Conservation (phyloP, 2,888 invertebrate genomes). For the Meloe dianella region DNA sequence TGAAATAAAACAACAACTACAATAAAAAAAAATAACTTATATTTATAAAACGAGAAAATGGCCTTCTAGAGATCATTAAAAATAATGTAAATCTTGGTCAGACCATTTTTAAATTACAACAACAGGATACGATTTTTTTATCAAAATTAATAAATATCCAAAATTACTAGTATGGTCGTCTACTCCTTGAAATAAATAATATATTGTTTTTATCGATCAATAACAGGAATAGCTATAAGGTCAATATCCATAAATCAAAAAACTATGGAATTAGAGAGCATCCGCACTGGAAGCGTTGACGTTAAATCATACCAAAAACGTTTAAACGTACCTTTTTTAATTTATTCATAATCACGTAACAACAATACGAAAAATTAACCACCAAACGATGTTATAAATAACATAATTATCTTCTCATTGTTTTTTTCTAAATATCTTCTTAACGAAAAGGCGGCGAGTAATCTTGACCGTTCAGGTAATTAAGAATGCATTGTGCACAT, state of each 20-base stretch:
- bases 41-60: neutral
- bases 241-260: neutral
- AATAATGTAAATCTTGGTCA: constrained; percentile 1
- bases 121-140: neutral
- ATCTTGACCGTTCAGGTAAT: neutral
- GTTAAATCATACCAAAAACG: neutral
- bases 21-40: neutral
- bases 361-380: too few species aligned
- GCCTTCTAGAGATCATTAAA: constrained; percentile 3
- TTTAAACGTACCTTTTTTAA: too few species aligned
- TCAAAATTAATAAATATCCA: neutral
- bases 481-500: neutral
- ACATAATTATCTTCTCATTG: too few species aligned
- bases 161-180: neutral
- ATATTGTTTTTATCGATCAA: neutral
- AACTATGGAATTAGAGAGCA: neutral
- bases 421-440: too few species aligned
- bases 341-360: too few species aligned
- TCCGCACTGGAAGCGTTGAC: neutral
- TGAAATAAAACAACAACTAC: neutral
- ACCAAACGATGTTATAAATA: too few species aligned
- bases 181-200: neutral
- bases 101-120: neutral
- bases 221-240: neutral
- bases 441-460: neutral